Evolutionary conservation across 2,888 invertebrate genomes (phyloP), one percentile per base, ranked within the genome.

Genomic region (Tetramorium bicarinatum): DNA sequence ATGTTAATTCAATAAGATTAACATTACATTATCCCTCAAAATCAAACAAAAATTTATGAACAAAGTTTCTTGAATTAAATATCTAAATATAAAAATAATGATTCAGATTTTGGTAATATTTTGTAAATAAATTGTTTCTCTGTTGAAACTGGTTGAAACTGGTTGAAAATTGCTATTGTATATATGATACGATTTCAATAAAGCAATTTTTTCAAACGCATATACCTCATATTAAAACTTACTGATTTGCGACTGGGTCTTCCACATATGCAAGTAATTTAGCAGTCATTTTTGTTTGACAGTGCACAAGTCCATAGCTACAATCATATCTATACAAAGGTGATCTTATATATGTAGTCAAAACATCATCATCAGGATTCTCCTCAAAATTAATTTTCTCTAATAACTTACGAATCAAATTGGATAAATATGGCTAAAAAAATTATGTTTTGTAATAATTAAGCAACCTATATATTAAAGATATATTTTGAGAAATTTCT

Each of bases 261-360:
- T 86, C 61, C 1, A 90, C 8, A 61, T 88, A 87, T n/a, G 85
- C 75, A 34, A 80, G 75, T 25, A 90, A 62, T 81, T 87, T 83
- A 38, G 72, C 61, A 2, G 82, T 82, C n/a, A 89, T 87, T 66
- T 85, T 81, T 2, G 49, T 66, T 69, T 67, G 83, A 69, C 91
- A 89, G 44, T 80, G 49, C 15, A 81, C 52, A 49, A 86, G 71
- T 21, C 83, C 89, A 41, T 34, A 1, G 0, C 0, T 34, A 34
- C 29, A 34, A 4, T 34, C 29, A 4, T 4, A 34, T 34, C 29
- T 34, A 34, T 34, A 34, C 29, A 34, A 0, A 34, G 0, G 0
- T 0, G 29, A 4, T 34, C 29, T 34, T 3, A 34, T 4, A 34
- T 0, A 34, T 34, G 29, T 4, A 34, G 29, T 34, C 29, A 4